Conservation (phyloP, 2,797 vertebrate genomes). For the Gastrophryne carolinensis region DNA sequence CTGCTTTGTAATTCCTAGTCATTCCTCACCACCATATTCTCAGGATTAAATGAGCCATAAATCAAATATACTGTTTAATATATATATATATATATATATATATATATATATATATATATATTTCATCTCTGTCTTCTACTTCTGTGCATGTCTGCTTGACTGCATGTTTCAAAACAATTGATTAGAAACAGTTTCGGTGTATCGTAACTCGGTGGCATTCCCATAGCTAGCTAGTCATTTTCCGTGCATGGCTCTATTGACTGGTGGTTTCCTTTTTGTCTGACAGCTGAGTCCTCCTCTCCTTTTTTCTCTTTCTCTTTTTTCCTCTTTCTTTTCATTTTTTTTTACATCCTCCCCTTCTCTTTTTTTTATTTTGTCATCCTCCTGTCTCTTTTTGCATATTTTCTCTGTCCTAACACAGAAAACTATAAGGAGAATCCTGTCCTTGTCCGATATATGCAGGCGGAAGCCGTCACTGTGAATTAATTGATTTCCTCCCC, state of each 20-base stretch:
- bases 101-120: constrained; percentile 16
- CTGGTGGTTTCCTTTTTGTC: constrained; percentile 40
- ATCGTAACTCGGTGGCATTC: constrained; percentile 34
- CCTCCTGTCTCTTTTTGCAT: background rate
- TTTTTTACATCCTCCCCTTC: background rate
- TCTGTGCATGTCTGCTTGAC: constrained; percentile 50
- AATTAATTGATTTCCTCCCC: constrained; percentile 50
- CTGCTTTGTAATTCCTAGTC: constrained; percentile 44
- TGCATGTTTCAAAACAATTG: constrained; percentile 49
- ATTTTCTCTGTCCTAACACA: constrained; percentile 43
- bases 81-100: constrained; percentile 23
- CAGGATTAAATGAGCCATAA: constrained; percentile 67
- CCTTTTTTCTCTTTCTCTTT: constrained; percentile 30
- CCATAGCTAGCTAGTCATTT: constrained; percentile 42
- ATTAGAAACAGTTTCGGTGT: constrained; percentile 34
- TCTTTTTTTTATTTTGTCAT: too few relatives aligned
- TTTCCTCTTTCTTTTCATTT: background rate
- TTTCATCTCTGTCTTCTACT: background rate
- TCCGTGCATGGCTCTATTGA: constrained; percentile 43
- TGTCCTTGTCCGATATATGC: constrained; percentile 53
- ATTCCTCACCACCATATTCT: constrained; percentile 60
- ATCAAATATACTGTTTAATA: constrained; percentile 23
- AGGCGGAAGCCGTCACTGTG: constrained; percentile 53
- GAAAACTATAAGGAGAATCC: constrained; percentile 55
- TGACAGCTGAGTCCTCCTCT: constrained; percentile 34